phyloP scores from a whole-genome alignment of 2,888 invertebrate species.

The Arenicola marina region DNA sequence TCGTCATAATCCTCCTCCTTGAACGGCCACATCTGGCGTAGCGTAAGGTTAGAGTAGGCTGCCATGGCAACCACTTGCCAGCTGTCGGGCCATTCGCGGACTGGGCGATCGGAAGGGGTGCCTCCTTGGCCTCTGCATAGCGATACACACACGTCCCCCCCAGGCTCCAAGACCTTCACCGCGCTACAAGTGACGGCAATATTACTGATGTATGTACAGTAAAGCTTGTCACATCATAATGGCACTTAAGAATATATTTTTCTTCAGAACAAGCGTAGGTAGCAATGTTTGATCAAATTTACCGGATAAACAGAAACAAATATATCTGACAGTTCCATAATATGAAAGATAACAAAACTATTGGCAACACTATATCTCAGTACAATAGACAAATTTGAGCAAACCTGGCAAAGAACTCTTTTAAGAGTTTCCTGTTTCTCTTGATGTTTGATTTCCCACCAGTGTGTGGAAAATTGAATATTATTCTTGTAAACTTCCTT shows the following conservation, averaged over 20 bases:
- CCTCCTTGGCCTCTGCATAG: slow-evolving; percentile 68
- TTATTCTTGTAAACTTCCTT: slow-evolving; percentile 62
- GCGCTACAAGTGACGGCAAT: too few species aligned
- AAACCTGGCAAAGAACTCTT: slow-evolving; percentile 63
- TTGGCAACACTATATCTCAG: too few species aligned
- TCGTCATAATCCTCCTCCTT: slow-evolving; percentile 49
- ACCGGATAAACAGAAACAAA: too few species aligned
- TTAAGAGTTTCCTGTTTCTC: slow-evolving; percentile 65
- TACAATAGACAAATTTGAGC: too few species aligned
- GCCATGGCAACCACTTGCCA: slow-evolving; percentile 68
- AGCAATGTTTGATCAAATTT: too few species aligned
- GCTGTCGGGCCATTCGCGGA: slow-evolving; percentile 64
- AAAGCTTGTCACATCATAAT: too few species aligned
- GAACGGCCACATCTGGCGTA: slow-evolving; percentile 62
- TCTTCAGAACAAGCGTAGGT: too few species aligned
- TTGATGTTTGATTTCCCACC: slow-evolving; percentile 69
- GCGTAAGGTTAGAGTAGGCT: slow-evolving; percentile 63
- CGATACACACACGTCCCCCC: slow-evolving; percentile 61
- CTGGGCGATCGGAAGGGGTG: slow-evolving; percentile 60
- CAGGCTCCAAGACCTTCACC: slow-evolving; percentile 38
- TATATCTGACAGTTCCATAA: too few species aligned
- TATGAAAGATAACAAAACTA: too few species aligned
- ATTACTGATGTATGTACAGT: too few species aligned
- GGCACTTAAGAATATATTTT: too few species aligned
- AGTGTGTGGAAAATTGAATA: slow-evolving; percentile 70